Evolutionary conservation across 2,888 invertebrate species (phyloP).

Genomic region (Drosophila prostipennis): DNA sequence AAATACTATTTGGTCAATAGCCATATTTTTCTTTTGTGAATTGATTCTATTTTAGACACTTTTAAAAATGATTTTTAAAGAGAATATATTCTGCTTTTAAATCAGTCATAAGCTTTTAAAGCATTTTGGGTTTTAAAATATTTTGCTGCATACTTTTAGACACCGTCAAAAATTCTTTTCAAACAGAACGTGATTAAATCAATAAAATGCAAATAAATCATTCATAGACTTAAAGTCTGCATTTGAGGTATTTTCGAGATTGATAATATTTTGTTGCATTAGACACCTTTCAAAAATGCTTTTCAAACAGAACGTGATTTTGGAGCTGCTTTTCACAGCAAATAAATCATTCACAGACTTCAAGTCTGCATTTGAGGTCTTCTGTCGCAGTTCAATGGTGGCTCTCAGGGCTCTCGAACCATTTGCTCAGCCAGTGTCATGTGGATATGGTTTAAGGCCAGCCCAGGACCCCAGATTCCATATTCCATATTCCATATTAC

Average conservation of each 20-base stretch:
- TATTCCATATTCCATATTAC: background rate
- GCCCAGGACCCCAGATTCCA: constrained; percentile 1
- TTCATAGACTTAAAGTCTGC: background rate
- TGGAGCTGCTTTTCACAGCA: background rate
- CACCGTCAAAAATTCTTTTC: too few species aligned
- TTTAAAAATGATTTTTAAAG: too few species aligned
- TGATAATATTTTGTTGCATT: too few species aligned
- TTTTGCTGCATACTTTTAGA: too few species aligned
- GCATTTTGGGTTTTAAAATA: too few species aligned
- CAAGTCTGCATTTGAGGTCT: background rate
- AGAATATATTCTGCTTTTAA: too few species aligned
- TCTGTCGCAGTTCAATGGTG: constrained; percentile 11
- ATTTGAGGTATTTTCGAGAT: background rate
- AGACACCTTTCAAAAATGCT: too few species aligned
- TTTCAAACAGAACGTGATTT: background rate
- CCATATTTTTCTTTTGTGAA: too few species aligned
- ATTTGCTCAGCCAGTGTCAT: constrained; percentile 9
- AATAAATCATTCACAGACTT: background rate
- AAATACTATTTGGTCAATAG: too few species aligned
- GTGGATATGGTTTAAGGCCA: constrained; percentile 20
- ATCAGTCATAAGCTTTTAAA: too few species aligned
- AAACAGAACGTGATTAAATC: background rate
- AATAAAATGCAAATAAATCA: background rate
- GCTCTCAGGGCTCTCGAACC: too few species aligned
- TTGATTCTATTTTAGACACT: too few species aligned